Evolutionary conservation across 2,113 vertebrate genomes (phyloP), one percentile per base, ranked within the genome.

Genomic region (Malurus elegans): DNA sequence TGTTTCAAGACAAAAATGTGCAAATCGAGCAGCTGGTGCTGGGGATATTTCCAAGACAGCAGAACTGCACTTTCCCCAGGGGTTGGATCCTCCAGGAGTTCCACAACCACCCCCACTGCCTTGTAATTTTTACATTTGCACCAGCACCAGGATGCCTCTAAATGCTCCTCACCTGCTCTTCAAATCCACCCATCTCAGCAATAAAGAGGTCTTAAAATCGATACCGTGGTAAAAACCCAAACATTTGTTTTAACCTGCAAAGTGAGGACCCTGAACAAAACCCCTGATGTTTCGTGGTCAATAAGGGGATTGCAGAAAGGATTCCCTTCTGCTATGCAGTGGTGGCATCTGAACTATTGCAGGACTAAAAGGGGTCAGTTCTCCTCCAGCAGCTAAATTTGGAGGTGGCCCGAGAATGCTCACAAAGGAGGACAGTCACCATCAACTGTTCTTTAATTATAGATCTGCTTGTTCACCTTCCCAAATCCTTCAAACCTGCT

Each of bases 401-500:
- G 95, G 97, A 97, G 81, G 88, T 94, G 94, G 92, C 81, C 80
- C 3, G 1, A 91, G 93, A 97, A 95, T 89, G 94, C 81, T 93
- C 94, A 92, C 97, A 93, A 95, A 97, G 74, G 82, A 81, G 79
- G 88, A 72, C 78, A 78, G 93, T 90, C 61, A 93, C 76, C 75
- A 94, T 97, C 95, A 91, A 97, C 94, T 96, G 94, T 95, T 96
- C 83, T 95, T 95, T 97, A 97, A 97, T 97, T 97, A 96, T 94
- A 97, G 95, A 96, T 95, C 94, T 97, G 95, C 97, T 97, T 96
- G 95, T 96, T 97, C 96, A 97, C 95, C 97, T 98, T 95, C 88
- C 86, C 87, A 95, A 87, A 97, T 84, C 94, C 95, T 84, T 95
- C 92, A 95, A 86, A 93, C 92, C 93, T 91, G 66, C 93, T 2